Evolutionary conservation across 2,113 vertebrate species (phyloP).

Genomic region (Carassius carassius): DNA sequence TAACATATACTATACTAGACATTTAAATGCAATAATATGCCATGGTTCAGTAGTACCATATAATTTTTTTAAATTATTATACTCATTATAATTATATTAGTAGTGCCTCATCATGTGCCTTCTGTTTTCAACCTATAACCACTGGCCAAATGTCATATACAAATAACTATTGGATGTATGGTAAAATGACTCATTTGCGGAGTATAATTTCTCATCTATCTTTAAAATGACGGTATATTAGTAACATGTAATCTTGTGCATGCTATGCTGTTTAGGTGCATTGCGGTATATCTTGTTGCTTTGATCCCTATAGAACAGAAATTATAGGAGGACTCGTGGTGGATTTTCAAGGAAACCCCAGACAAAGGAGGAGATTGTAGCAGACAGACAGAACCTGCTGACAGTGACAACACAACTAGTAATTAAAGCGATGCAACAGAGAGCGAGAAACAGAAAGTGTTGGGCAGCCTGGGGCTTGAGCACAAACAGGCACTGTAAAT

Average conservation of each 20-base stretch:
- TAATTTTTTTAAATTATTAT: conserved; percentile 1
- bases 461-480: background rate
- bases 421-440: conserved; percentile 12
- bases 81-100: conserved; percentile 33
- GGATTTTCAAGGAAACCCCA: background rate
- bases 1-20: background rate
- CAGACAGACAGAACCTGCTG: background rate
- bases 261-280: background rate
- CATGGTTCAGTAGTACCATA: background rate
- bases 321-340: background rate
- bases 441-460: background rate
- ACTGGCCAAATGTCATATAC: background rate
- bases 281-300: background rate
- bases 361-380: conserved; percentile 2
- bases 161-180: conserved; percentile 3
- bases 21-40: background rate
- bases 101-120: background rate
- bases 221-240: background rate
- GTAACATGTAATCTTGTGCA: background rate
- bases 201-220: background rate
- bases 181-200: background rate
- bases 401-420: conserved; percentile 11
- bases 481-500: conserved; percentile 20
- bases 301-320: background rate
- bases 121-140: background rate